Conservation (phyloP, 2,113 vertebrate species). For the Percina caprodes region DNA sequence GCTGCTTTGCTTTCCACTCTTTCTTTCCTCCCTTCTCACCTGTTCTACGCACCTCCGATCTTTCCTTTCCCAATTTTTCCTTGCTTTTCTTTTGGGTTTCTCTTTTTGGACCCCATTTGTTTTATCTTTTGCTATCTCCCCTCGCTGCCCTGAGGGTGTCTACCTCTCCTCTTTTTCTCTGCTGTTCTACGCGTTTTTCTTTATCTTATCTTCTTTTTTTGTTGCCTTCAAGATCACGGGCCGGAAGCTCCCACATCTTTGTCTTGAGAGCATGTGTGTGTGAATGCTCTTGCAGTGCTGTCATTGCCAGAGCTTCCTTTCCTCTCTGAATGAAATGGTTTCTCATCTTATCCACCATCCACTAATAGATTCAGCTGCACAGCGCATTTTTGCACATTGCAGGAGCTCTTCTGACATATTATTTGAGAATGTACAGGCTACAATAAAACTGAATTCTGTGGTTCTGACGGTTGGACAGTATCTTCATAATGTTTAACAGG, state of each 20-base stretch:
- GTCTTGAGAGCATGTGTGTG: not conserved
- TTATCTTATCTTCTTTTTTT: not conserved
- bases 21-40: constrained; percentile 9
- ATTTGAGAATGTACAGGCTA: constrained; percentile 8
- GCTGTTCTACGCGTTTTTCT: not conserved
- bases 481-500: not conserved
- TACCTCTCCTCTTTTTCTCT: not conserved
- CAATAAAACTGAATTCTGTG: constrained; percentile 4
- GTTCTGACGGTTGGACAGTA: not conserved
- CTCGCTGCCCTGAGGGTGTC: not conserved
- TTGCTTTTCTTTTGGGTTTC: not conserved
- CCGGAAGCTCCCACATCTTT: not conserved
- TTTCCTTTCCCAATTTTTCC: not conserved
- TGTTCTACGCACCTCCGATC: not conserved
- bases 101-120: not conserved
- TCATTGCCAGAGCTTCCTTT: constrained; percentile 13
- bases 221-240: constrained; percentile 18
- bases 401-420: not conserved
- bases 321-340: constrained; percentile 14
- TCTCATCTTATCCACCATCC: not conserved
- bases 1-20: not conserved
- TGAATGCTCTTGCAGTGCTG: not conserved
- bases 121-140: not conserved
- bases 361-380: constrained; percentile 15
- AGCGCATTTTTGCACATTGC: not conserved